A percentile compares a stretch with the other conserved stretches of the same genome.
Conservation (phyloP, 2,797 vertebrate species). For the Remorina albescens region DNA sequence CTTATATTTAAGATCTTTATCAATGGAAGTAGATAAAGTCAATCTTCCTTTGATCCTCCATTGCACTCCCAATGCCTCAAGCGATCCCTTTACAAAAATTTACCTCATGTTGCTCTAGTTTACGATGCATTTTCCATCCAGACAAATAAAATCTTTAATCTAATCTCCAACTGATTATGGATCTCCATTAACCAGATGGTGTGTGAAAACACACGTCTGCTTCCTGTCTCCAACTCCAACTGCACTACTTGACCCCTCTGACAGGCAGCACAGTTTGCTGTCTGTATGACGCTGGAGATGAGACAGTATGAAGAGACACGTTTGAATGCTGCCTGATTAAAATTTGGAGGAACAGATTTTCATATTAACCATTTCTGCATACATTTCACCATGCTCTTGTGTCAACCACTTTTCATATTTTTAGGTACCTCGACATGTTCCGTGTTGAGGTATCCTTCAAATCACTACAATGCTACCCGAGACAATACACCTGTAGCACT, state of each 20-base stretch:
- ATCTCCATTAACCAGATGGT: conserved; percentile 68
- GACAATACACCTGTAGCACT: not conserved
- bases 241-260: not conserved
- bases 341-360: conserved; percentile 45
- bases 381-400: not conserved
- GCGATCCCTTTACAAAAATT: conserved; percentile 10
- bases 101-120: conserved; percentile 35
- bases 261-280: not conserved
- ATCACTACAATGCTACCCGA: conserved; percentile 13
- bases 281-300: not conserved
- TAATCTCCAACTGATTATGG: conserved; percentile 46
- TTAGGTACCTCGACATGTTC: conserved; percentile 50
- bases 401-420: not conserved
- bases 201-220: conserved; percentile 30
- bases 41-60: not conserved
- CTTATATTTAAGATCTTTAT: conserved; percentile 3
- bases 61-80: not conserved
- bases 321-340: conserved; percentile 32
- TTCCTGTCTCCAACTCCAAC: conserved; percentile 36
- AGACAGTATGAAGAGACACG: not conserved
- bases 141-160: conserved; percentile 68
- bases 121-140: conserved; percentile 60
- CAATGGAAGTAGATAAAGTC: not conserved
- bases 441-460: too few relatives aligned
- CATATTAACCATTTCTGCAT: conserved; percentile 32